Percentiles rank a stretch among this genome's conserved stretches.
Evolutionary conservation across 1,140 invertebrate species (phyloP).

Genomic region (Trichoplusia ni): DNA sequence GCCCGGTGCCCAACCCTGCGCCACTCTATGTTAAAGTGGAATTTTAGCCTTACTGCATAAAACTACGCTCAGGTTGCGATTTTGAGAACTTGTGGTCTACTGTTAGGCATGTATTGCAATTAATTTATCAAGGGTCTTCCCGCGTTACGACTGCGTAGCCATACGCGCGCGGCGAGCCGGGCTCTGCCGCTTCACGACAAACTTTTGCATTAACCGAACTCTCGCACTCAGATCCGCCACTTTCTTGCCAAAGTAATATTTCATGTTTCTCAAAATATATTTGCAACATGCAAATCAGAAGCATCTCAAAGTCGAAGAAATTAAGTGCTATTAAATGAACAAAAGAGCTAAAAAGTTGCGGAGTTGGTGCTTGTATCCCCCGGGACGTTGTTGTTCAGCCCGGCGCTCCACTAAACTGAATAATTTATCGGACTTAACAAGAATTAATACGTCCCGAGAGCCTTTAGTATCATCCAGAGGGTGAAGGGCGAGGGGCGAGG

Average conservation of each 20-base stretch:
- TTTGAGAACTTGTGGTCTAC: too few relatives aligned
- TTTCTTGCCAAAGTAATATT: constrained; percentile 13
- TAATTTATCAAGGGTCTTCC: too few relatives aligned
- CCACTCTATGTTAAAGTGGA: too few relatives aligned
- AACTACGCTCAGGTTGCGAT: too few relatives aligned
- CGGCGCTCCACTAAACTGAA: constrained; percentile 37
- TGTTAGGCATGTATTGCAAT: too few relatives aligned
- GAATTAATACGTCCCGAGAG: constrained; percentile 56
- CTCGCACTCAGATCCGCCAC: constrained; percentile 3
- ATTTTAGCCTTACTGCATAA: too few relatives aligned
- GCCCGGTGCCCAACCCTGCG: too few relatives aligned
- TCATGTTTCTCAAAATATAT: constrained; percentile 23
- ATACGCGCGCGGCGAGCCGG: too few relatives aligned
- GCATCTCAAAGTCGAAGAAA: constrained; percentile 20
- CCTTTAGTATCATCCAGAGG: constrained; percentile 15
- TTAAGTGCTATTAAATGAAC: constrained; percentile 18
- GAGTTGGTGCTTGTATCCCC: background rate
- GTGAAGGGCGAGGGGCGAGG: background rate
- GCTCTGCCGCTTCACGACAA: background rate
- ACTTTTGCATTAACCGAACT: constrained; percentile 14
- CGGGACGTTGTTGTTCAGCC: constrained; percentile 2
- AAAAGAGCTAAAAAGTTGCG: constrained; percentile 7
- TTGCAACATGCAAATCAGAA: constrained; percentile 16
- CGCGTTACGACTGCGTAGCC: too few relatives aligned
- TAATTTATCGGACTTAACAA: constrained; percentile 60